phyloP scores from a whole-genome alignment of 2,797 vertebrate species.

The Echeneis naucrates region DNA sequence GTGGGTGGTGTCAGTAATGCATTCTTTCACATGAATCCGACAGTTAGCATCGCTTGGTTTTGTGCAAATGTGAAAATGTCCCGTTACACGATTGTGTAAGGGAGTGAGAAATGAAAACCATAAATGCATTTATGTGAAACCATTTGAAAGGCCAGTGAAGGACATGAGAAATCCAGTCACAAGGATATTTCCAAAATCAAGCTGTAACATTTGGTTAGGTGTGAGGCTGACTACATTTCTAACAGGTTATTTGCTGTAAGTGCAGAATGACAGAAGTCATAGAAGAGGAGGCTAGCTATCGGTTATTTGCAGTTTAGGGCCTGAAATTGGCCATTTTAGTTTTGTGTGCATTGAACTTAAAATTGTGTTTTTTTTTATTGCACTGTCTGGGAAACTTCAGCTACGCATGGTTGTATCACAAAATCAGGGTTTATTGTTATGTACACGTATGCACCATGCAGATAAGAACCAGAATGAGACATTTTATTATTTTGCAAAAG shows the following conservation, averaged over 20 bases:
- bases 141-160: slow-evolving; percentile 1
- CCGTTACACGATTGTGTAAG: neutral
- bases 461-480: neutral
- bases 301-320: neutral
- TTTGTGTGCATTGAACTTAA: slow-evolving; percentile 2
- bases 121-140: neutral
- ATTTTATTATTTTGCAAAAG: neutral
- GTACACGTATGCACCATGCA: neutral
- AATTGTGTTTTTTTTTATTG: neutral
- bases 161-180: neutral
- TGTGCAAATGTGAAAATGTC: neutral
- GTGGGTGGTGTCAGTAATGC: neutral
- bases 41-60: neutral
- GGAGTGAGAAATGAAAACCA: neutral
- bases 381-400: neutral
- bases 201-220: neutral
- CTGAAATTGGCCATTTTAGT: neutral
- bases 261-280: too few species aligned
- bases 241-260: neutral
- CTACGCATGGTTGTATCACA: neutral
- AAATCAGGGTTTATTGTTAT: neutral
- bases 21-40: neutral
- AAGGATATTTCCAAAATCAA: neutral
- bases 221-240: slow-evolving; percentile 2
- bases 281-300: neutral